phyloP scores from a whole-genome alignment of 2,888 invertebrate species.

The Volucella bombylans region DNA sequence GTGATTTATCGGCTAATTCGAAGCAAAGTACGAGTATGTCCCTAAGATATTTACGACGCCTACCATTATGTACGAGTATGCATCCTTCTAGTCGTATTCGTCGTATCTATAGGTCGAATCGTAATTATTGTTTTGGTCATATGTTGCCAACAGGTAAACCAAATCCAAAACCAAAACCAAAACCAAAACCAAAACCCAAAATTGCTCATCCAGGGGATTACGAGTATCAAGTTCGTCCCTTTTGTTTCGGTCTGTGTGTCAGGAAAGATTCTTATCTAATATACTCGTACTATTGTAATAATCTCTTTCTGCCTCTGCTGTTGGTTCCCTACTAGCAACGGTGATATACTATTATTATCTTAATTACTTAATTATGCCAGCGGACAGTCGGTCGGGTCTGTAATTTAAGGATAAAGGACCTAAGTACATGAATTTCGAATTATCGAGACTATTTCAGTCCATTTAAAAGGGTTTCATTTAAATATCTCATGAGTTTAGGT shows the following conservation, averaged over 20 bases:
- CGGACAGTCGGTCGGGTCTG: neutral
- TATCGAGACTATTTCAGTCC: conserved; percentile 31
- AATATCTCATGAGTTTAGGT: conserved; percentile 11
- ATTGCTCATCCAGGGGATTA: conserved; percentile 50
- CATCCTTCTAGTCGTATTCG: neutral
- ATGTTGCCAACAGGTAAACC: conserved; percentile 61
- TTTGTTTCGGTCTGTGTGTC: conserved; percentile 5
- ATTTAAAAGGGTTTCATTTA: conserved; percentile 2
- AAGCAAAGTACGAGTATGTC: neutral
- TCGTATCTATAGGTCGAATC: conserved; percentile 30
- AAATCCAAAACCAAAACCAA: too few species aligned
- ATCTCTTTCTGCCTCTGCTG: conserved; percentile 6
- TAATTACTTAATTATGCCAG: conserved; percentile 67
- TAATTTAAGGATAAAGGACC: conserved; percentile 46
- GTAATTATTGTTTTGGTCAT: conserved; percentile 53
- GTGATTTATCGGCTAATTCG: conserved; percentile 59
- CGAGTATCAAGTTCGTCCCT: conserved; percentile 41
- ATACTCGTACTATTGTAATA: conserved; percentile 12
- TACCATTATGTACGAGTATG: neutral
- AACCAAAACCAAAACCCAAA: too few species aligned
- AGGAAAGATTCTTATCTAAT: conserved; percentile 41
- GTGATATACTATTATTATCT: conserved; percentile 57
- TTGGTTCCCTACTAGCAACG: neutral
- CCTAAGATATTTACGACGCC: conserved; percentile 15
- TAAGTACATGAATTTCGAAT: conserved; percentile 37